Evolutionary conservation across 2,797 vertebrate species (phyloP), one percentile per base, ranked within the genome.

Genomic region (Crocodylus rhombifer): DNA sequence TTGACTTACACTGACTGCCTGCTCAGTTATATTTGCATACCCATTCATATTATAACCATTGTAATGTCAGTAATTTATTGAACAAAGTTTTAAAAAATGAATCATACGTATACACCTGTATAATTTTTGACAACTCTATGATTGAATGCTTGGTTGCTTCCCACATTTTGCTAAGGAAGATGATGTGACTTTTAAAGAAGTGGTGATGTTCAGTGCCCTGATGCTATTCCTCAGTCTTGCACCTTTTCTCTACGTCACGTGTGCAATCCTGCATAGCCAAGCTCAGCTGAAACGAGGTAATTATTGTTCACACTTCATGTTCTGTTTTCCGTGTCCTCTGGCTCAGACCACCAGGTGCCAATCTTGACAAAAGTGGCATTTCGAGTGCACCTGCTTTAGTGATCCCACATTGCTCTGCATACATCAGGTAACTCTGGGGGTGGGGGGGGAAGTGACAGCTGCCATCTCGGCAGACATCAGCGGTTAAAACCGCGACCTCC

Each of bases 61-160:
- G 20, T 60, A 23, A 30, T 1, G n/a, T 5, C 30, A n/a, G 23
- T 20, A 3, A 36, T 42, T 8, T 64, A 4, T 57, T 0, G 0
- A 30, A 2, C 15, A 2, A 21, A 1, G 2, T 63, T 14, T 1
- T 10, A 67, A 17, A 23, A 23, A 15, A 1, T 2, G 2, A 11
- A 1, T 18, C 42, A 1, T 25, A 2, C 63, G 1, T 14, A 69
- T 15, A 8, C 23, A 1, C 6, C 16, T 65, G 28, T 5, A 4
- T 25, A 51, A 36, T 69, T 67, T 67, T 69, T 18, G 33, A 17
- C 30, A 69, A 18, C 18, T 69, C n/a, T 69, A 21, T 69, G 17
- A 67, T 20, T 33, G n/a, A 33, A 11, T 67, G n/a, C 60, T n/a
- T 13, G 62, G 3, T 25, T 30, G 25, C 57, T 10, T 42, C 26